phyloP scores from a whole-genome alignment of 2,113 vertebrate species.

The Passer domesticus region DNA sequence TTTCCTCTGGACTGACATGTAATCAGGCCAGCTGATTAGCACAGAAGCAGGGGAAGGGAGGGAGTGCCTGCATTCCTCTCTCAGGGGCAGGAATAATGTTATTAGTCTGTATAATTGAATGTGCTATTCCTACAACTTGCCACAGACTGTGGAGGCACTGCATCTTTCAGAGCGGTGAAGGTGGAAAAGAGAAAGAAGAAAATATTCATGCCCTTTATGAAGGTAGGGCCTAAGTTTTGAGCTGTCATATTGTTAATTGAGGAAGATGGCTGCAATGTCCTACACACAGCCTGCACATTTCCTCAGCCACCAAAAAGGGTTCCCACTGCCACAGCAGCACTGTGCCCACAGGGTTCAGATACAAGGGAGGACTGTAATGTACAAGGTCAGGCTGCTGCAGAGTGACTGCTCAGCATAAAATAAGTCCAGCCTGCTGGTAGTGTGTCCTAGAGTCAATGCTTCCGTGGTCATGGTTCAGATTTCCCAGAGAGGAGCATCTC shows the following conservation, averaged over 20 bases:
- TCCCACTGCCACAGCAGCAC: not conserved
- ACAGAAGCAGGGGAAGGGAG: not conserved
- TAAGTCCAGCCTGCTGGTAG: not conserved
- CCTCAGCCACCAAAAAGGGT: not conserved
- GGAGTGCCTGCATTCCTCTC: not conserved
- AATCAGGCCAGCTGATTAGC: not conserved
- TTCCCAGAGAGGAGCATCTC: not conserved
- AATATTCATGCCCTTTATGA: not conserved
- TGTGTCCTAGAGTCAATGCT: not conserved
- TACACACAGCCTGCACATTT: not conserved
- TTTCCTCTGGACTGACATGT: not conserved
- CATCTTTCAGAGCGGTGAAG: not conserved
- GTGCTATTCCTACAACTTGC: not conserved
- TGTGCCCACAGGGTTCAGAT: not conserved
- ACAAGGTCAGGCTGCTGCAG: not conserved
- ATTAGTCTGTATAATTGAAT: not conserved
- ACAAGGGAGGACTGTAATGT: not conserved
- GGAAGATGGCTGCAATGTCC: not conserved
- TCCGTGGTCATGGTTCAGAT: not conserved
- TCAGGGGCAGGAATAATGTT: not conserved
- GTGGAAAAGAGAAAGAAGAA: not conserved
- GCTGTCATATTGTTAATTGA: not conserved
- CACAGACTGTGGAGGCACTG: rapidly evolving
- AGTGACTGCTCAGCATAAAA: not conserved
- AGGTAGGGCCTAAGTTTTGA: not conserved